Percentiles rank a stretch among this genome's conserved stretches.
These are phyloP conservation scores for Pteropus rufus DNA, from an alignment of 2,797 vertebrate species.

Conservation along the genomic window DNA sequence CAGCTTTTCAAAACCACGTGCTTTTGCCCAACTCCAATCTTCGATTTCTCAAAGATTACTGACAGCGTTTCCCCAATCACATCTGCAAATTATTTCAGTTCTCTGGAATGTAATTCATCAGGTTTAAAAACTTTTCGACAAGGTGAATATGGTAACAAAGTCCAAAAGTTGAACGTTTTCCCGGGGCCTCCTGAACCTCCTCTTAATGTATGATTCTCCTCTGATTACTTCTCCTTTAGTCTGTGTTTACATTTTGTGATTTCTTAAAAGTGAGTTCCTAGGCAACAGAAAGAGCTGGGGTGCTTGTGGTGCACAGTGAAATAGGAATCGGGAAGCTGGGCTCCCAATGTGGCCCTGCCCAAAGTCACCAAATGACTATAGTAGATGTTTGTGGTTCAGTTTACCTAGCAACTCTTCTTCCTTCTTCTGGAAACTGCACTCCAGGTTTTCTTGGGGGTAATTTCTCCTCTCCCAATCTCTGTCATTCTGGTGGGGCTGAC, in stretches of 20 bases:
- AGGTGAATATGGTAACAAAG: background rate
- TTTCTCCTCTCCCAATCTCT: background rate
- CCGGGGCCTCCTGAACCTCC: background rate
- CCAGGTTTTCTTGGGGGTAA: background rate
- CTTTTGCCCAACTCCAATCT: background rate
- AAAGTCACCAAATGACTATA: fast-evolving
- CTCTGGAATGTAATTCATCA: constrained; percentile 24
- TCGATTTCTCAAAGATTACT: background rate
- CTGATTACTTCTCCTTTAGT: background rate
- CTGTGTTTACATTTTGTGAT: constrained; percentile 44
- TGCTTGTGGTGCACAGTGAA: background rate
- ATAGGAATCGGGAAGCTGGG: background rate
- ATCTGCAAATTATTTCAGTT: constrained; percentile 41
- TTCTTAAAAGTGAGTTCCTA: constrained; percentile 33
- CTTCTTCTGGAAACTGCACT: background rate
- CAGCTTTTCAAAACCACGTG: background rate
- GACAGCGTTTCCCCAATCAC: background rate
- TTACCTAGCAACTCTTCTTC: background rate
- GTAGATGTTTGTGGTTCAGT: background rate
- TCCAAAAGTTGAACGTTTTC: background rate
- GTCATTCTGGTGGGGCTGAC: background rate
- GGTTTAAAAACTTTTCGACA: constrained; percentile 12
- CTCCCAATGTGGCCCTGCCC: background rate
- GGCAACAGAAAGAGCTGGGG: constrained; percentile 34
- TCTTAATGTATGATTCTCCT: background rate